phyloP scores from a whole-genome alignment of 1,140 invertebrate genomes.

The Wiebesia pumilae region DNA sequence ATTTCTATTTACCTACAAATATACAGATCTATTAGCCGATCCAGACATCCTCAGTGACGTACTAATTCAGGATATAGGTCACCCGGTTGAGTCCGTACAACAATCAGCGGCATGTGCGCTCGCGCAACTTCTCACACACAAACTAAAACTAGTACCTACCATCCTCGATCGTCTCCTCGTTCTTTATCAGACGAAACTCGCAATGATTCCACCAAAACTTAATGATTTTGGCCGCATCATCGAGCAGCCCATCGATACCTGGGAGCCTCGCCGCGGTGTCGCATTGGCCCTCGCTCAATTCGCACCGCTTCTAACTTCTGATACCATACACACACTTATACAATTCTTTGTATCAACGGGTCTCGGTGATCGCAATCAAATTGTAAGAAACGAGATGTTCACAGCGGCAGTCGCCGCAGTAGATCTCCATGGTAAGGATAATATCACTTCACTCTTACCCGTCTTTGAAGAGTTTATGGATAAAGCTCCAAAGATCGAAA shows the following conservation, averaged over 20 bases:
- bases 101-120: conserved; percentile 85
- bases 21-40: conserved; percentile 74
- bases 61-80: conserved; percentile 85
- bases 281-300: conserved; percentile 87
- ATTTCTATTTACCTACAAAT: neutral
- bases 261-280: conserved; percentile 91
- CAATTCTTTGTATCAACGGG: conserved; percentile 91
- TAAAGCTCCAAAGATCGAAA: conserved; percentile 91
- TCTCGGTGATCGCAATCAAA: conserved; percentile 88
- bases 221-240: conserved; percentile 95
- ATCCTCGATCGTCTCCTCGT: conserved; percentile 82
- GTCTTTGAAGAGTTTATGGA: conserved; percentile 94
- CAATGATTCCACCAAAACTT: conserved; percentile 88
- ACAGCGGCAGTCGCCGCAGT: conserved; percentile 93
- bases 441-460: conserved; percentile 81
- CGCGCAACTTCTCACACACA: conserved; percentile 79
- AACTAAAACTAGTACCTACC: conserved; percentile 75
- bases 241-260: conserved; percentile 89
- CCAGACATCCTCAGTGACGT: conserved; percentile 78
- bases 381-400: conserved; percentile 93
- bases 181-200: conserved; percentile 86
- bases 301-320: conserved; percentile 81
- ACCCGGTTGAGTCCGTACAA: conserved; percentile 86
- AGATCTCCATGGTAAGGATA: conserved; percentile 92
- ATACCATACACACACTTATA: conserved; percentile 82